Percentiles rank a stretch among this genome's conserved stretches.
Evolutionary conservation across 2,113 vertebrate species (phyloP).

Genomic region (Trematomus loennbergii): DNA sequence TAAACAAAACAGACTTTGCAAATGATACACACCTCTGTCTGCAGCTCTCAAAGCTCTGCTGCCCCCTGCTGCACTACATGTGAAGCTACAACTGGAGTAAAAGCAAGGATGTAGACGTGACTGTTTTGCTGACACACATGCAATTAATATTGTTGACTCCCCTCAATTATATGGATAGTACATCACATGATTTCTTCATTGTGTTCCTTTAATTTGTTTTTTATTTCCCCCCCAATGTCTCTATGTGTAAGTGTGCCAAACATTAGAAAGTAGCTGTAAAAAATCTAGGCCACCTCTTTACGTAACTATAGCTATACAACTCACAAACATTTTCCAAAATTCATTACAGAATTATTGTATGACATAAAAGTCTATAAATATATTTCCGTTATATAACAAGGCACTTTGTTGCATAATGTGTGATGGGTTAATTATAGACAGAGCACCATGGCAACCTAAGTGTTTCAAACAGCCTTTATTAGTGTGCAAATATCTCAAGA

Average conservation of each 20-base stretch:
- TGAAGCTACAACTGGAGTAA: slow-evolving; percentile 9
- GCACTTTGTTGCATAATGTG: slow-evolving; percentile 17
- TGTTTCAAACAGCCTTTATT: background rate
- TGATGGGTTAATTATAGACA: background rate
- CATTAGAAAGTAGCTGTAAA: background rate
- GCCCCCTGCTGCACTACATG: slow-evolving; percentile 45
- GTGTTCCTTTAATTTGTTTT: background rate
- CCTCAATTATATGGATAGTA: background rate
- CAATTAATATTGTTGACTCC: background rate
- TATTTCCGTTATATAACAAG: slow-evolving; percentile 19
- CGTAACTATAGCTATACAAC: background rate
- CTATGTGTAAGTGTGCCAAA: background rate
- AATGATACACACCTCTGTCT: background rate
- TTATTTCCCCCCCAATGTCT: background rate
- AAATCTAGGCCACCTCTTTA: background rate
- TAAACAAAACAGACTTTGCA: too few relatives aligned
- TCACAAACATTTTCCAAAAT: background rate
- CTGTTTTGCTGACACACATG: too few relatives aligned
- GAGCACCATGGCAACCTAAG: slow-evolving; percentile 1
- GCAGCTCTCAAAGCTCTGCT: slow-evolving; percentile 49
- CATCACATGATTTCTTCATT: background rate
- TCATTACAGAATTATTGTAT: background rate
- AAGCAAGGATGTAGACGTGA: background rate
- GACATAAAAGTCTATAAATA: background rate
- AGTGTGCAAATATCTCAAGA: background rate